Conservation (phyloP, 2,113 vertebrate species). For the Perca flavescens region DNA sequence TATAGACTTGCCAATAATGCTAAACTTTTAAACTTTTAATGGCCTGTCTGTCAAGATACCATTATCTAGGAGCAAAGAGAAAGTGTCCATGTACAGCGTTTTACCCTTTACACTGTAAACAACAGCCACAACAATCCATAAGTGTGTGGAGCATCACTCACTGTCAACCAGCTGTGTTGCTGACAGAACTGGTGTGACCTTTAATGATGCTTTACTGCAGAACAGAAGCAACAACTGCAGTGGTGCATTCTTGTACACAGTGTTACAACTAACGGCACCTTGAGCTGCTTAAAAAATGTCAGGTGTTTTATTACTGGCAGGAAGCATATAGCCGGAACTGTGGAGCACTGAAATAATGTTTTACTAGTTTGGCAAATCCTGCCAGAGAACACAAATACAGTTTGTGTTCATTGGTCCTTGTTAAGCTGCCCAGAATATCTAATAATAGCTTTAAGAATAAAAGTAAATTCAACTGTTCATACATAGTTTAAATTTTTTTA, state of each 20-base stretch:
- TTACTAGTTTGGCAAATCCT: neutral
- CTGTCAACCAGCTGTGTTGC: conserved; percentile 28
- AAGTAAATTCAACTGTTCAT: neutral
- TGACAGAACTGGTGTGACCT: conserved; percentile 23
- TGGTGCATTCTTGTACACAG: neutral
- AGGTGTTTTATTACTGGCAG: neutral
- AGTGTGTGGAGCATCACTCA: conserved; percentile 16
- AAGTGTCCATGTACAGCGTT: neutral
- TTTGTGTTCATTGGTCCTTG: neutral
- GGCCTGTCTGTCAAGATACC: conserved; percentile 3
- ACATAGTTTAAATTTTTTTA: neutral
- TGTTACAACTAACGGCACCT: neutral
- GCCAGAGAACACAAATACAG: neutral
- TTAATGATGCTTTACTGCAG: conserved; percentile 5
- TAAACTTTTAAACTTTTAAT: conserved; percentile 11
- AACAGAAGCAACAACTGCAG: neutral
- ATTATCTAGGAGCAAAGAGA: conserved; percentile 12
- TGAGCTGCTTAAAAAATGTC: neutral
- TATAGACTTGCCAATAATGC: conserved; percentile 9
- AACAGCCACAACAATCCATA: conserved; percentile 29
- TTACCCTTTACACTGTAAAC: conserved; percentile 31
- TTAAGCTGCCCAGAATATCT: neutral
- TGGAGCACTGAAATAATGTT: neutral
- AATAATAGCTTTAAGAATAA: neutral
- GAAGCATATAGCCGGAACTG: neutral